phyloP scores from a whole-genome alignment of 2,888 invertebrate species.

The Cephus spinipes region DNA sequence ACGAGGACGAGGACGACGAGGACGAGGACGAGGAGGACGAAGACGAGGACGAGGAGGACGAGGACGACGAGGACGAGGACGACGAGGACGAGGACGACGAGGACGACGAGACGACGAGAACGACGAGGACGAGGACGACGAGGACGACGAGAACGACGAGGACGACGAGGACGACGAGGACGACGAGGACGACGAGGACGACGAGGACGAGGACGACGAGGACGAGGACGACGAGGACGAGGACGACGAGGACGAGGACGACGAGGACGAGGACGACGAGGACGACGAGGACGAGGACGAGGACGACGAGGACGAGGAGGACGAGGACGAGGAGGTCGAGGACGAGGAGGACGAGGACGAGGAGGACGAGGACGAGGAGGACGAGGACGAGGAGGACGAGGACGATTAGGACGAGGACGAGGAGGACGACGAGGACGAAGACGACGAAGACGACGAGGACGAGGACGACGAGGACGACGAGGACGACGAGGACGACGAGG shows the following conservation, averaged over 20 bases:
- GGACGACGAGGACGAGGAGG: slow-evolving; percentile 1
- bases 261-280: neutral
- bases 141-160: too few species aligned
- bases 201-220: neutral
- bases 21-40: neutral
- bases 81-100: too few species aligned
- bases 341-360: slow-evolving; percentile 1
- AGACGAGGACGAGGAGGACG: too few species aligned
- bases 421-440: too few species aligned
- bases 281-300: slow-evolving; percentile 2
- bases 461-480: too few species aligned
- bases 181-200: neutral
- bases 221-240: neutral
- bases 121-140: too few species aligned
- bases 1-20: too few species aligned
- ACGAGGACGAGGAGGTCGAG: neutral
- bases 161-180: neutral
- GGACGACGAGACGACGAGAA: too few species aligned
- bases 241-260: neutral
- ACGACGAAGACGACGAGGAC: too few species aligned
- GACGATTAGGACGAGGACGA: too few species aligned
- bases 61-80: too few species aligned
- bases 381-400: neutral
- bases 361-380: slow-evolving; percentile 3
- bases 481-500: neutral